phyloP scores from a whole-genome alignment of 1,140 invertebrate species.

The Caenorhabditis brenneri region DNA sequence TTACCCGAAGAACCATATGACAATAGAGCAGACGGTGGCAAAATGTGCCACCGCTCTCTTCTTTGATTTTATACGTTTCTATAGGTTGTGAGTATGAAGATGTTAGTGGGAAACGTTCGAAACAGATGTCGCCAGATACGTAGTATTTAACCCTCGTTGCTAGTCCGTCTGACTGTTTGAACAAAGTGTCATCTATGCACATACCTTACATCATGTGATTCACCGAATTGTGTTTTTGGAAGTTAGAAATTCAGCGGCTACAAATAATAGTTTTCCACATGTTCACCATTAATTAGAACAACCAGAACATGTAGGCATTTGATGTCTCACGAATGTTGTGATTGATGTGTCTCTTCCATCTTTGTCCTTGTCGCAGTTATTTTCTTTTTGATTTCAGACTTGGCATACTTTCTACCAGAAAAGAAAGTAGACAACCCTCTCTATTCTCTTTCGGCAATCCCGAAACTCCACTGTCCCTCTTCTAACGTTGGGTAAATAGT shows the following conservation, averaged over 20 bases:
- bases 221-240: neutral
- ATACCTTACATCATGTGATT: neutral
- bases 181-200: neutral
- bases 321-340: neutral
- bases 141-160: neutral
- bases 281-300: conserved; percentile 2
- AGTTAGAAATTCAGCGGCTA: neutral
- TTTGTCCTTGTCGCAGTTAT: neutral
- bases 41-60: conserved; percentile 7
- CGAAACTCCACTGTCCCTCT: neutral
- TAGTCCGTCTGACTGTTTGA: neutral
- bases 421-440: neutral
- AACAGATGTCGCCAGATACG: conserved; percentile 36
- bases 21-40: conserved; percentile 20
- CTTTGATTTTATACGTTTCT: conserved; percentile 24
- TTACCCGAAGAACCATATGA: neutral
- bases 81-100: neutral
- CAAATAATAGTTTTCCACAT: neutral
- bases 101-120: neutral
- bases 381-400: neutral
- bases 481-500: conserved; percentile 23
- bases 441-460: conserved; percentile 21
- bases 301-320: neutral
- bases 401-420: neutral
- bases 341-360: conserved; percentile 28